Evolutionary conservation across 2,113 vertebrate genomes (phyloP), one percentile per base, ranked within the genome.

Genomic region (Pholis gunnellus): DNA sequence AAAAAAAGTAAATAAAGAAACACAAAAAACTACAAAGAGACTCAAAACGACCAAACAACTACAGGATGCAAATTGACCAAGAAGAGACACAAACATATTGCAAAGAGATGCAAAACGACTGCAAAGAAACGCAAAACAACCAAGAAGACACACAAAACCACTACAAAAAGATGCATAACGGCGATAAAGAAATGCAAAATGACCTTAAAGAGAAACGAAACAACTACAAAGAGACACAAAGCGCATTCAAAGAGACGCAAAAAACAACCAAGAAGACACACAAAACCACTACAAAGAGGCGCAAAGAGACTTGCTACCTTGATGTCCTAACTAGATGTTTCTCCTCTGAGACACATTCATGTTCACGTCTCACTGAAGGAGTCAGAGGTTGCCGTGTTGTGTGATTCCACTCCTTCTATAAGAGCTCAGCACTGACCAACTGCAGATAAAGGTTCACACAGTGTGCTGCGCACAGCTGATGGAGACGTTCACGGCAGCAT

Each of bases 301-400:
- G 8, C 50, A 52, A 20, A 52, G n/a, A n/a, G 7, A 52, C 25
- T 1, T 17, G 10, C 67, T 2, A 2, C 42, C 17, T 18, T 5
- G 11, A 22, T 54, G 48, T 0, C n/a, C 72, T 48, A 50, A 73
- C 25, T 6, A 25, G 57, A 78, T 50, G 61, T 29, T 65, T 46
- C 18, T 36, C 40, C 20, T 54, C 50, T 29, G 27, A 46, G 14
- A 29, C 31, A 38, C 54, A 72, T 46, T 66, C 57, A 52, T 15
- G 29, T 40, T 64, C 29, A 61, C 31, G 15, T 29, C 48, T 65
- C 61, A 76, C 68, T 29, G 44, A 0, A 11, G 52, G 9, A 83
- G 81, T 83, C 77, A 67, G 66, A 86, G 84, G 84, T 89, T 57
- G 75, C 27, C 54, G 67, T 68, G 66, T 20, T 22, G n/a, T 31